phyloP scores from a whole-genome alignment of 1,140 invertebrate genomes.

The Schlechtendalia chinensis region DNA sequence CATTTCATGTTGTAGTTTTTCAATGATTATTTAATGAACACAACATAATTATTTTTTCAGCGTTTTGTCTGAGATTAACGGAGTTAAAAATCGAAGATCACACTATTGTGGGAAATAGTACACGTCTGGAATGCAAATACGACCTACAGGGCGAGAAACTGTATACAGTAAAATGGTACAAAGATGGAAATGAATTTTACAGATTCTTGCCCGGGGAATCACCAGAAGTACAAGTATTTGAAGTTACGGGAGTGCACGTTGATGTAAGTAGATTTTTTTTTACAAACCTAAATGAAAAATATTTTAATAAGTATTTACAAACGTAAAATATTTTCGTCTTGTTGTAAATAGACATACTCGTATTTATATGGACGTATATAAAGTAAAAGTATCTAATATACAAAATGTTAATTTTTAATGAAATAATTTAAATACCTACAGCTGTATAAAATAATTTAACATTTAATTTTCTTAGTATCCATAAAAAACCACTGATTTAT shows the following conservation, averaged over 20 bases:
- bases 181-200: constrained; percentile 84
- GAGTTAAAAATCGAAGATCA: constrained; percentile 69
- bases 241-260: constrained; percentile 73
- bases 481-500: background rate
- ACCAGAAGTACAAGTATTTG: constrained; percentile 74
- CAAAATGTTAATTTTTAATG: background rate
- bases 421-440: background rate
- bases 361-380: background rate
- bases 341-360: background rate
- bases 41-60: constrained; percentile 26
- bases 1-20: background rate
- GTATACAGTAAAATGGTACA: constrained; percentile 87
- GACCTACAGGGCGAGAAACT: constrained; percentile 74
- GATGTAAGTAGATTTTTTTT: constrained; percentile 67
- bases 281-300: background rate
- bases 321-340: background rate
- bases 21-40: background rate
- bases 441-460: too few relatives aligned
- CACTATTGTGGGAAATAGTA: constrained; percentile 62
- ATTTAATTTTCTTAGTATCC: too few relatives aligned
- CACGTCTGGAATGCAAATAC: constrained; percentile 68
- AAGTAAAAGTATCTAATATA: background rate
- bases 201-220: constrained; percentile 73
- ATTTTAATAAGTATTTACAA: too few relatives aligned
- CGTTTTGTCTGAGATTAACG: constrained; percentile 53